These are phyloP conservation scores for Xiphophorus birchmanni DNA, from an alignment of 2,797 vertebrate genomes.

Conservation along the genomic window DNA sequence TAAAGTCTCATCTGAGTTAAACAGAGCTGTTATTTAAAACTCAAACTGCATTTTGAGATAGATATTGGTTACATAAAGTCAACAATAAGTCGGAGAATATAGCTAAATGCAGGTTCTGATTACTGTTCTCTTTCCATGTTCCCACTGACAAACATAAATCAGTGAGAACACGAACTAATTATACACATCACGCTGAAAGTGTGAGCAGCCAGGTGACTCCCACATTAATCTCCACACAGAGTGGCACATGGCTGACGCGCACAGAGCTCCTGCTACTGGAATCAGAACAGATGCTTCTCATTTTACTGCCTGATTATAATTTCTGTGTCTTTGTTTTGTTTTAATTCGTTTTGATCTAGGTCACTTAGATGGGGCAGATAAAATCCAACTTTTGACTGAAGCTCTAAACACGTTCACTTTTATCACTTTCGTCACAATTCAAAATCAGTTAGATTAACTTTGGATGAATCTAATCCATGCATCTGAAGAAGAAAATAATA, in stretches of 20 bases:
- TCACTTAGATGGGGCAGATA: conserved; percentile 36
- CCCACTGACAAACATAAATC: conserved; percentile 46
- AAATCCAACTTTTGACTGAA: conserved; percentile 35
- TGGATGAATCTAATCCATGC: conserved; percentile 28
- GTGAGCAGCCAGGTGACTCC: conserved; percentile 54
- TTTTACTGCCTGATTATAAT: conserved; percentile 33
- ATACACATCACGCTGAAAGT: conserved; percentile 37
- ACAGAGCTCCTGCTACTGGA: conserved; percentile 28
- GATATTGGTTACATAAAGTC: background rate
- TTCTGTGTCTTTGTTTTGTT: conserved; percentile 9
- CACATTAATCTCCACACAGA: conserved; percentile 51
- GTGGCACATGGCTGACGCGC: conserved; percentile 51
- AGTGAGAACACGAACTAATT: conserved; percentile 55
- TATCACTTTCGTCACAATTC: conserved; percentile 36
- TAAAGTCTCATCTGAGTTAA: background rate
- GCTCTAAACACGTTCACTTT: conserved; percentile 27
- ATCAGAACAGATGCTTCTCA: conserved; percentile 47
- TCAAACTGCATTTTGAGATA: background rate
- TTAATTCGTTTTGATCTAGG: background rate
- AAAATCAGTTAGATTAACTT: conserved; percentile 53
- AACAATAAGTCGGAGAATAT: background rate
- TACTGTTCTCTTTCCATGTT: conserved; percentile 10
- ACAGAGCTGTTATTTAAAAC: background rate
- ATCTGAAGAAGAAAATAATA: conserved; percentile 14
- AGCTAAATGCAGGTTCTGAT: background rate